Evolutionary conservation across 2,888 invertebrate species (phyloP).

Genomic region (Cryptophagus acutangulus): DNA sequence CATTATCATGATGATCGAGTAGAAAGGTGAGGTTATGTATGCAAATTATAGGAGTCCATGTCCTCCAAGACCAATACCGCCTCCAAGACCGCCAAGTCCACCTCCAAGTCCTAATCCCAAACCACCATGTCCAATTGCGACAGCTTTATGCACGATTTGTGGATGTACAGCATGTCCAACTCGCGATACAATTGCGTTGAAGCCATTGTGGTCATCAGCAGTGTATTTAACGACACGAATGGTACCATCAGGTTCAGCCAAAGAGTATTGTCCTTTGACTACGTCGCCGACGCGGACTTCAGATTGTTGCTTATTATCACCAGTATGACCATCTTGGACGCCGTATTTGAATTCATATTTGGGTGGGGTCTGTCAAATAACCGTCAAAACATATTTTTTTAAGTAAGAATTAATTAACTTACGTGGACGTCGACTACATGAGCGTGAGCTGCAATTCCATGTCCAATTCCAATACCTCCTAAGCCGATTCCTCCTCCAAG

Average conservation of each 20-base stretch:
- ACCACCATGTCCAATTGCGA: not conserved
- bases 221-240: conserved; percentile 59
- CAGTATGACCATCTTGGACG: conserved; percentile 54
- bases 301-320: conserved; percentile 52
- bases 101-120: conserved; percentile 2
- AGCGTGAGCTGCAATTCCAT: conserved; percentile 6
- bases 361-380: conserved; percentile 25
- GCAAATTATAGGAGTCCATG: not conserved
- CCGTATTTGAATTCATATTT: conserved; percentile 50
- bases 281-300: conserved; percentile 54
- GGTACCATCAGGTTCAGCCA: conserved; percentile 58
- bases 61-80: not conserved
- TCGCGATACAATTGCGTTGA: conserved; percentile 39
- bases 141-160: conserved; percentile 6
- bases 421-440: conserved; percentile 17
- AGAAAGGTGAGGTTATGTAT: too few relatives aligned
- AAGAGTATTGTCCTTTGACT: conserved; percentile 57
- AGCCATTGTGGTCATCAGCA: conserved; percentile 56
- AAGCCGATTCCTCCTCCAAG: conserved; percentile 7
- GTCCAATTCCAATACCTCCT: conserved; percentile 5
- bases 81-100: conserved; percentile 1
- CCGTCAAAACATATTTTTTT: not conserved
- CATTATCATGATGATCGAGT: too few relatives aligned
- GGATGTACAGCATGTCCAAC: conserved; percentile 56
- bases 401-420: conserved; percentile 1